Evolutionary conservation across 2,113 vertebrate genomes (phyloP), one percentile per base, ranked within the genome.

Genomic region (Lontra canadensis): DNA sequence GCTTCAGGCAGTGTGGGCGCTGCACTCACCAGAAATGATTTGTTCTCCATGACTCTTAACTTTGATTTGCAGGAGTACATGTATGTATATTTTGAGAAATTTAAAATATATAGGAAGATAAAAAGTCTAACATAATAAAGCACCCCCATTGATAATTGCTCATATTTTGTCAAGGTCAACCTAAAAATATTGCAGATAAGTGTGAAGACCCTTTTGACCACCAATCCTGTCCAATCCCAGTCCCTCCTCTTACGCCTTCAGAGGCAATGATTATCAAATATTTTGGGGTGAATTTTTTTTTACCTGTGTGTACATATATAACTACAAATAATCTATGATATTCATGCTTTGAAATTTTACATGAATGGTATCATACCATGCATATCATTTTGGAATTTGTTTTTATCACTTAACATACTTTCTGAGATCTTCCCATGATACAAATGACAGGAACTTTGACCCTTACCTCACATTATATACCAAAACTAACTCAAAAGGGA

Each of bases 401-500:
- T 94, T 94, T 95, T 44, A 84, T 94, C 65, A 59, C 76, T 52
- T 52, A 92, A 52, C 14, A 93, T 79, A 47, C 9, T 83, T 93
- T 90, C 36, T 80, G 74, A 92, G 65, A 78, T 57, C 18, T 57
- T 87, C 52, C 83, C 49, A 34, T 65, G 44, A 89, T 44, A 76
- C 25, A 95, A 69, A 88, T 87, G 94, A 83, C 17, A 79, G 59
- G 34, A 96, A 89, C 36, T 87, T 88, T 93, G 94, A 88, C 34
- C 34, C 39, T 84, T 85, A 91, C 10, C 1, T 92, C 69, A 90
- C 7, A 61, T 65, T n/a, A 76, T 14, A 52, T 47, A 34, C 0
- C 74, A 74, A 93, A 96, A 96, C 29, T 59, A 74, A 89, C n/a
- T 92, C 21, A 86, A 89, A 87, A 69, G 26, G 47, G 25, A 57